These are phyloP conservation scores for Tursiops truncatus DNA, from an alignment of 2,113 vertebrate species.

Conservation along the genomic window DNA sequence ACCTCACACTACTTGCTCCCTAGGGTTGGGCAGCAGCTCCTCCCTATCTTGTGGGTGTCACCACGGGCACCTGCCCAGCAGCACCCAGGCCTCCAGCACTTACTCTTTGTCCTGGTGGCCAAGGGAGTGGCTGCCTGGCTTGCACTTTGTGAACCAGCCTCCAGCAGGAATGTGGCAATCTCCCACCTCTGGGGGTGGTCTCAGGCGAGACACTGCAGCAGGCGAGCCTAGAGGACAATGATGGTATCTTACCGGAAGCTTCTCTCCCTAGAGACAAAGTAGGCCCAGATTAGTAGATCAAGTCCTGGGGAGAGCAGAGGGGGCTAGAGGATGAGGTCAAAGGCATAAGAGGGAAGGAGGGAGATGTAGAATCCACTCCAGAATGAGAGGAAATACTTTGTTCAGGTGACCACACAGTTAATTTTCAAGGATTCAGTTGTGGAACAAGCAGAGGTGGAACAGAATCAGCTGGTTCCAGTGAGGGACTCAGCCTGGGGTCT, in stretches of 20 bases:
- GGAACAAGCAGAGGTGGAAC: neutral
- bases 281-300: neutral
- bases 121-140: conserved; percentile 12
- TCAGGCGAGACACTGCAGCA: neutral
- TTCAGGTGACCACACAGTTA: neutral
- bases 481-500: neutral
- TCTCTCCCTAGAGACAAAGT: neutral
- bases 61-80: neutral
- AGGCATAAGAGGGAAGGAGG: neutral
- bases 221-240: neutral
- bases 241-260: neutral
- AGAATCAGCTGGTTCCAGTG: neutral
- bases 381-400: neutral
- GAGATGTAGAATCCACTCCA: neutral
- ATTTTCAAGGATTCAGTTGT: neutral
- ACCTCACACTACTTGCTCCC: conserved; percentile 45
- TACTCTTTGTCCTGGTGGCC: conserved; percentile 60
- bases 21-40: neutral
- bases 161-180: neutral
- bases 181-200: neutral
- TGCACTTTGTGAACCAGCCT: neutral
- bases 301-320: neutral
- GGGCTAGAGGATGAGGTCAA: neutral
- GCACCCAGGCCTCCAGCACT: neutral
- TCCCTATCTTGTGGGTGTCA: neutral